Evolutionary conservation across 1,140 invertebrate species (phyloP).

Genomic region (Semibalanus balanoides): DNA sequence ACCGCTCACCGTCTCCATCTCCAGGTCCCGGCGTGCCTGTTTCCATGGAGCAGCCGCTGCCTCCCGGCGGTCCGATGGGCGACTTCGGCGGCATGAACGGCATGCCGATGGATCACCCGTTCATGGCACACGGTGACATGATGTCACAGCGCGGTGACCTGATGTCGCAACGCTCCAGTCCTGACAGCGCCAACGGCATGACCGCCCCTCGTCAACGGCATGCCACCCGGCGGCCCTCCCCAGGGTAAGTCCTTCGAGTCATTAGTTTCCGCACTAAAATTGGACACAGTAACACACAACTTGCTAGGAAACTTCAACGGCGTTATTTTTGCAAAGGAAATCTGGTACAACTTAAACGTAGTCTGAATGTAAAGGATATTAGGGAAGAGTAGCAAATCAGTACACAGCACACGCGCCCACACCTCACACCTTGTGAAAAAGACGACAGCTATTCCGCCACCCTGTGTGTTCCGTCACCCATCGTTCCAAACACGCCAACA

Average conservation of each 20-base stretch:
- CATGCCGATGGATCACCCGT: constrained; percentile 2
- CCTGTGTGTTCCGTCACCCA: too few relatives aligned
- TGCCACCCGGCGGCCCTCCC: not conserved
- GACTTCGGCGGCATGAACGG: constrained; percentile 19
- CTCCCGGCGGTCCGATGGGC: constrained; percentile 25
- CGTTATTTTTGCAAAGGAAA: too few relatives aligned
- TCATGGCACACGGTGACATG: constrained; percentile 19
- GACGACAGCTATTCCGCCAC: too few relatives aligned
- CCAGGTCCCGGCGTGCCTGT: constrained; percentile 17
- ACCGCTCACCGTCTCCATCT: constrained; percentile 18
- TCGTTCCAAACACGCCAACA: too few relatives aligned
- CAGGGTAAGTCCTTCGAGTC: not conserved
- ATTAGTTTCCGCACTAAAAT: too few relatives aligned
- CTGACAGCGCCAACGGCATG: constrained; percentile 21
- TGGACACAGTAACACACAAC: too few relatives aligned
- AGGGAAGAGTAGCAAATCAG: too few relatives aligned
- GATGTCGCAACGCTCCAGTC: constrained; percentile 27
- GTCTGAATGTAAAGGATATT: too few relatives aligned
- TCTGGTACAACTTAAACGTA: too few relatives aligned
- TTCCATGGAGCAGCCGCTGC: constrained; percentile 22
- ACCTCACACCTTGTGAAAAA: too few relatives aligned
- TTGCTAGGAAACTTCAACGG: too few relatives aligned
- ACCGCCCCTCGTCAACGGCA: not conserved
- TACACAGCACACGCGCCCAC: too few relatives aligned
- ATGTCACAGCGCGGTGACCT: constrained; percentile 26